A percentile compares a stretch with the other conserved stretches of the same genome.
Conservation (phyloP, 2,113 vertebrate species). For the Argyrosomus japonicus region DNA sequence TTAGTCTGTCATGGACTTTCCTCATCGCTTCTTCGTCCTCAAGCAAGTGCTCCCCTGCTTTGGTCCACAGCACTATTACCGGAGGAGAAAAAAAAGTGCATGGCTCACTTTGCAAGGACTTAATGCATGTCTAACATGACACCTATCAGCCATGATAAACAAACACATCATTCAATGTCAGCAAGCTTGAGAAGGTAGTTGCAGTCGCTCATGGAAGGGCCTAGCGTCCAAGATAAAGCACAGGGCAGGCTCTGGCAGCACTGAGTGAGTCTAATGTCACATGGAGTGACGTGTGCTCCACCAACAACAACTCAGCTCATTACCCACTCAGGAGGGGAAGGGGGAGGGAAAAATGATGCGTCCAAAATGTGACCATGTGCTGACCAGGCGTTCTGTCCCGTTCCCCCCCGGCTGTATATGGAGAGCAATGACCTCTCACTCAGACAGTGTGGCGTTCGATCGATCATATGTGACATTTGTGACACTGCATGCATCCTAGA, state of each 20-base stretch:
- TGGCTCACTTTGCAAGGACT: slow-evolving; percentile 63
- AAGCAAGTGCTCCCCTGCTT: slow-evolving; percentile 35
- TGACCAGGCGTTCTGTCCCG: slow-evolving; percentile 76
- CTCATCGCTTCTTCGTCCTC: slow-evolving; percentile 20
- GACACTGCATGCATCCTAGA: slow-evolving; percentile 69
- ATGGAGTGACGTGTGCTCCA: slow-evolving; percentile 67
- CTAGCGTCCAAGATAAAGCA: slow-evolving; percentile 46
- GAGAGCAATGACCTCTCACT: slow-evolving; percentile 75
- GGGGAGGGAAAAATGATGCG: slow-evolving; percentile 49
- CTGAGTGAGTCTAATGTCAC: slow-evolving; percentile 72
- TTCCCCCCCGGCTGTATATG: slow-evolving; percentile 61
- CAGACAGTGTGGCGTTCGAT: slow-evolving; percentile 54
- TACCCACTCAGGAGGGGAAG: slow-evolving; percentile 63
- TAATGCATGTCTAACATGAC: slow-evolving; percentile 73
- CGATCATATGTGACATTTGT: slow-evolving; percentile 79
- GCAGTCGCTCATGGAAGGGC: slow-evolving; percentile 42
- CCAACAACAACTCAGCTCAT: slow-evolving; percentile 76
- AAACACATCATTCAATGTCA: slow-evolving; percentile 78
- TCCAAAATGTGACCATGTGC: slow-evolving; percentile 79
- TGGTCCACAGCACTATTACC: slow-evolving; percentile 42
- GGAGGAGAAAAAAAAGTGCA: slow-evolving; percentile 16
- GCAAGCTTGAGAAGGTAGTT: slow-evolving; percentile 50
- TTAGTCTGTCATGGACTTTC: slow-evolving; percentile 28
- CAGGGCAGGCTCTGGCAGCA: slow-evolving; percentile 54
- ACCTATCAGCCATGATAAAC: slow-evolving; percentile 76